phyloP scores from a whole-genome alignment of 2,888 invertebrate species.

The Drosophila fulvimacula region DNA sequence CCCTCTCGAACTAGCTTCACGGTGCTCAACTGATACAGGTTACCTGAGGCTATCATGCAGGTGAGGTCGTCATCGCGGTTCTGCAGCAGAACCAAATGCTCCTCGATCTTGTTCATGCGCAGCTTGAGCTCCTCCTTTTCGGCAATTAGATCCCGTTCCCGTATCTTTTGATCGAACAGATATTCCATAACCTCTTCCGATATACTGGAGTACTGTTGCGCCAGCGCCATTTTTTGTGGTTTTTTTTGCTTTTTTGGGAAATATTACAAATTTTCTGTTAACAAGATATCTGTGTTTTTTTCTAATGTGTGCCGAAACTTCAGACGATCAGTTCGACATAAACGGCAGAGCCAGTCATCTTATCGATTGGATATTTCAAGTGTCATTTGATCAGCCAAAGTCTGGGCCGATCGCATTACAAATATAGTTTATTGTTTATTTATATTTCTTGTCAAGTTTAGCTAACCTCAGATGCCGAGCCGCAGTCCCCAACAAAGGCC shows the following conservation, averaged over 20 bases:
- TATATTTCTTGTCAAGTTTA: constrained; percentile 15
- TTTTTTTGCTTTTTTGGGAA: background rate
- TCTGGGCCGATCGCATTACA: constrained; percentile 13
- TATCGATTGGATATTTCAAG: background rate
- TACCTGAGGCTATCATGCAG: constrained; percentile 54
- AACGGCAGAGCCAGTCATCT: background rate
- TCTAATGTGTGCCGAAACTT: constrained; percentile 10
- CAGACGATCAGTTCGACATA: background rate
- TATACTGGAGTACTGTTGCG: constrained; percentile 27
- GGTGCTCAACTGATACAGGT: constrained; percentile 59
- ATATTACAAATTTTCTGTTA: constrained; percentile 7
- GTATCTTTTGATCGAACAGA: constrained; percentile 52
- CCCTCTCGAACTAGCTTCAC: constrained; percentile 51
- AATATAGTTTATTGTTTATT: constrained; percentile 27
- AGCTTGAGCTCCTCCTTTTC: constrained; percentile 53
- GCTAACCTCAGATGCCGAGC: constrained; percentile 26
- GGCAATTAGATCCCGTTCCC: constrained; percentile 46
- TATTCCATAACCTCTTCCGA: constrained; percentile 61
- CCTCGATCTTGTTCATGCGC: constrained; percentile 43
- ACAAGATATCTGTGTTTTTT: constrained; percentile 11
- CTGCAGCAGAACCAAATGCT: constrained; percentile 47
- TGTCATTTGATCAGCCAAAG: background rate
- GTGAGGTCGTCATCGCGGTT: constrained; percentile 46
- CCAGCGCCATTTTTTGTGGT: constrained; percentile 19
- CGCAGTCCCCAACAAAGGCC: constrained; percentile 43